Percentiles rank a stretch among this genome's conserved stretches.
phyloP scores from a whole-genome alignment of 2,797 vertebrate genomes.

The Champsocephalus gunnari region DNA sequence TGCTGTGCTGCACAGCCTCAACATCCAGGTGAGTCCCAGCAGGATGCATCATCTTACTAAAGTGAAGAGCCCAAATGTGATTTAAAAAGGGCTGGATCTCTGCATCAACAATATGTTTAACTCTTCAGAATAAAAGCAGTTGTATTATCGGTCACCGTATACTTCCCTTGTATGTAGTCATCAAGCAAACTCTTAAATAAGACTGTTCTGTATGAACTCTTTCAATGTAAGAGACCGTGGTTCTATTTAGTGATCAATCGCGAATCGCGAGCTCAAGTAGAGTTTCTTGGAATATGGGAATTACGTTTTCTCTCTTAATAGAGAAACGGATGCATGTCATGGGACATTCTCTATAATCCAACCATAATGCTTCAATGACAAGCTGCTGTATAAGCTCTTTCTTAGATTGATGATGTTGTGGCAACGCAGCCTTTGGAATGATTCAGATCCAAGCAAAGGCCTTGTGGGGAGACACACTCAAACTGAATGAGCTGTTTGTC shows the following conservation, averaged over 20 bases:
- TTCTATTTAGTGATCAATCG: background rate
- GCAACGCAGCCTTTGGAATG: constrained; percentile 30
- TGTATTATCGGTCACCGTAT: too few relatives aligned
- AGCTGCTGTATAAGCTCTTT: background rate
- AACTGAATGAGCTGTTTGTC: constrained; percentile 24
- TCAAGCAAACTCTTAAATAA: background rate
- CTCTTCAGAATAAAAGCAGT: background rate
- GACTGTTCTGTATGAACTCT: background rate
- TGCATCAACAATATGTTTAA: background rate
- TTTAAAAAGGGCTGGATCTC: too few relatives aligned
- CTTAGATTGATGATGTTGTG: background rate
- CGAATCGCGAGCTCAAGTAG: background rate
- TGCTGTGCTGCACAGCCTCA: constrained; percentile 87
- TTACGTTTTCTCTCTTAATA: constrained; percentile 2
- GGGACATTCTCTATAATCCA: constrained; percentile 19
- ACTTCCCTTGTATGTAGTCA: background rate
- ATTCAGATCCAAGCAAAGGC: constrained; percentile 10
- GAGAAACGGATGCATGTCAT: constrained; percentile 30
- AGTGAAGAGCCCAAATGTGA: too few relatives aligned
- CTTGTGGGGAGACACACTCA: constrained; percentile 11
- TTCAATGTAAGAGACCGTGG: background rate
- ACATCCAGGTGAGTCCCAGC: constrained; percentile 84
- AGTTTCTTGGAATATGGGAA: background rate
- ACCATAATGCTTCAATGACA: background rate
- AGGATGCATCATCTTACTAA: too few relatives aligned